These are phyloP conservation scores for Laspeyria flexula DNA, from an alignment of 2,888 invertebrate genomes.

Conservation along the genomic window DNA sequence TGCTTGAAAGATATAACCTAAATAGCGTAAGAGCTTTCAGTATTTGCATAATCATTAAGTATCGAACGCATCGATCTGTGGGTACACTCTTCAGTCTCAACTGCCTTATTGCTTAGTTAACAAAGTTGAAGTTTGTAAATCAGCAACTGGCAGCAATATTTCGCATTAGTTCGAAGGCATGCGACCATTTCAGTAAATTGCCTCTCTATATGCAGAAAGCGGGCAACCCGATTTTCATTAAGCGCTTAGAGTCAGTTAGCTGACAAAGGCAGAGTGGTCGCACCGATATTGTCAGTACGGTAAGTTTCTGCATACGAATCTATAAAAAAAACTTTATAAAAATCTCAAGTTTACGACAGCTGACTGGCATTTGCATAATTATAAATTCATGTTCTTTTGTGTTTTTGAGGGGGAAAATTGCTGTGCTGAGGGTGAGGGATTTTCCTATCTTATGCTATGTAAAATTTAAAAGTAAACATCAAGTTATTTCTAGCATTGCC, in stretches of 20 bases:
- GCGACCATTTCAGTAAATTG: conserved; percentile 73
- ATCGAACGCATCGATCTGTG: conserved; percentile 52
- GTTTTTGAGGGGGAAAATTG: no score
- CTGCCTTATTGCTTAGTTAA: conserved; percentile 9
- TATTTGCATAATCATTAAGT: conserved; percentile 71
- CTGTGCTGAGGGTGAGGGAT: no score
- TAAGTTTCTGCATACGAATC: conserved; percentile 11
- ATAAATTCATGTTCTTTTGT: no score
- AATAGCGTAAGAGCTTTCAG: conserved; percentile 57
- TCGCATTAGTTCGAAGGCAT: conserved; percentile 70
- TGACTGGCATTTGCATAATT: no score
- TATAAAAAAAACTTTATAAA: neutral
- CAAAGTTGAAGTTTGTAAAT: conserved; percentile 35
- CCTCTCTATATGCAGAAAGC: conserved; percentile 81
- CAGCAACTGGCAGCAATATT: conserved; percentile 55
- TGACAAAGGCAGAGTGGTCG: conserved; percentile 59
- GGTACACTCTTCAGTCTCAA: conserved; percentile 2
- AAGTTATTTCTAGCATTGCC: no score
- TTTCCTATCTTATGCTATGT: no score
- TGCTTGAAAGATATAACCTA: conserved; percentile 56
- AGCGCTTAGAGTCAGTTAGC: conserved; percentile 58
- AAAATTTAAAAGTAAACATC: no score
- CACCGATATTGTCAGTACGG: conserved; percentile 39
- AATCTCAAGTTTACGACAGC: no score
- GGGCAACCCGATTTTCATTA: conserved; percentile 77